Evolutionary conservation across 2,113 vertebrate genomes (phyloP), one percentile per base, ranked within the genome.

Genomic region (Plecotus auritus): DNA sequence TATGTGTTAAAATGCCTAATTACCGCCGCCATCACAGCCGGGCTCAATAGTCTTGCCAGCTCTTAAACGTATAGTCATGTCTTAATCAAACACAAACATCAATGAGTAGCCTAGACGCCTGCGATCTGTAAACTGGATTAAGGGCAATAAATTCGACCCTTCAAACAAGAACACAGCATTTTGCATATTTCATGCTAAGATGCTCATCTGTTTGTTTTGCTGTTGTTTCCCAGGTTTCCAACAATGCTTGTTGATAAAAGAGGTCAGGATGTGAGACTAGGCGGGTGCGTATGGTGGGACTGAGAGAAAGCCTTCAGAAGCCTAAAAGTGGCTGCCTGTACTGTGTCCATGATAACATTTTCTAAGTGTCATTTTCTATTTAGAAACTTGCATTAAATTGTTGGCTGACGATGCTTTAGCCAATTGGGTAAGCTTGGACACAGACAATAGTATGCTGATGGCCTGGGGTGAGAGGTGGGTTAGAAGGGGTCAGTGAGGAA

Each of bases 311-410:
- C 92, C 85, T 96, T 32, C 73, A 97, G 85, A 93, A 96, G 94
- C 47, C 93, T 73, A 80, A 90, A 97, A 97, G 97, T 70, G 91
- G 87, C 81, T 98, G 86, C 91, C 94, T 98, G 86, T 93, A 95
- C 89, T 96, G 90, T 96, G 90, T 97, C 96, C 98, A 92, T 96
- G 90, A 97, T 86, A 97, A 95, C 95, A 96, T 96, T 98, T 98
- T 98, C 93, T 91, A 90, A 96, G 82, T 92, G 90, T 98, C 96
- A 97, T 91, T 98, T 96, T 77, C 97, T 96, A 97, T 98, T 97
- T 90, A 97, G 97, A 97, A 96, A 97, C 96, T 97, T 97, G 94
- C 94, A 97, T 97, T 96, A 98, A 98, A 97, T 97, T 97, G 92
- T 97, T 98, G 94, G 95, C 95, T 95, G 97, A 96, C 93, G 85